Evolutionary conservation across 2,113 vertebrate genomes (phyloP).

Genomic region (Odocoileus virginianus): DNA sequence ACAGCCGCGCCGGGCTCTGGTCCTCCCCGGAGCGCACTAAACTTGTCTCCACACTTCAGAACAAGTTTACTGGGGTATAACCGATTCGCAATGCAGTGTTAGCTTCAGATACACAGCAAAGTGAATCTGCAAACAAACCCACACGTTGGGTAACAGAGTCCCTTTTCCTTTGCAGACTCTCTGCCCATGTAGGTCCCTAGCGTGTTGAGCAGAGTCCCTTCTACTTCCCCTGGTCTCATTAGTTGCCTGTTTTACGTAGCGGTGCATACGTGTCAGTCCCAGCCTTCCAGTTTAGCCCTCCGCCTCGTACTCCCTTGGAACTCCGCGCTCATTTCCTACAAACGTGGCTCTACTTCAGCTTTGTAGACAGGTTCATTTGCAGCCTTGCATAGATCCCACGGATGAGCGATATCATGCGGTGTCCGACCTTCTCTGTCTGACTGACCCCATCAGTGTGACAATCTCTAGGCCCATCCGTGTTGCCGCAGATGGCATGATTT

Average conservation of each 20-base stretch:
- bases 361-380: not conserved
- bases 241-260: not conserved
- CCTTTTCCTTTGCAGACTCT: not conserved
- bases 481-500: not conserved
- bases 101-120: not conserved
- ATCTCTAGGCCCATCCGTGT: not conserved
- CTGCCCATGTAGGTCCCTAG: not conserved
- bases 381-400: not conserved
- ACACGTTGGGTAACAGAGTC: not conserved
- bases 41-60: not conserved
- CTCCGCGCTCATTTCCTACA: not conserved
- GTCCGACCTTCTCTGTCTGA: not conserved
- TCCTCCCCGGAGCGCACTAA: accelerated
- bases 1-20: no score
- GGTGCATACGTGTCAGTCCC: not conserved
- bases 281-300: not conserved
- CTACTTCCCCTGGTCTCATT: no score
- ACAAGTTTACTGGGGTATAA: not conserved
- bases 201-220: not conserved
- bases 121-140: not conserved
- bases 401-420: not conserved
- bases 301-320: not conserved
- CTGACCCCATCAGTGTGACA: not conserved
- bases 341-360: not conserved
- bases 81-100: accelerated